Evolutionary conservation across 2,888 invertebrate species (phyloP).

Genomic region (Mimachlamys varia): DNA sequence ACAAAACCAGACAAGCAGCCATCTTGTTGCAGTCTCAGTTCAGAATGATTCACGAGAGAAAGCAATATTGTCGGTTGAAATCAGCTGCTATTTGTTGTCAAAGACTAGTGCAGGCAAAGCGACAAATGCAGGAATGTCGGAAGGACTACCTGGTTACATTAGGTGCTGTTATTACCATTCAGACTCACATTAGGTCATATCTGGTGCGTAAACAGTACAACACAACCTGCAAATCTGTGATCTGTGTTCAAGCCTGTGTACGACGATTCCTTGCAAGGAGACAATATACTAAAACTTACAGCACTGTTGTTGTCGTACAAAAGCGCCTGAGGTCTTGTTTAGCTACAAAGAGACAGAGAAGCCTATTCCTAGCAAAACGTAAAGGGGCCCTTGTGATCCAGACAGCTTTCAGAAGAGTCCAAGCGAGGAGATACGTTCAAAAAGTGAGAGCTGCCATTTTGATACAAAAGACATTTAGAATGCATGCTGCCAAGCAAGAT

Average conservation of each 20-base stretch:
- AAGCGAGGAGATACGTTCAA: neutral
- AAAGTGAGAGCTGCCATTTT: slow-evolving; percentile 48
- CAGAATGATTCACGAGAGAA: slow-evolving; percentile 46
- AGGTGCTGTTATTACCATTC: slow-evolving; percentile 62
- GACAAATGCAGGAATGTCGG: slow-evolving; percentile 28
- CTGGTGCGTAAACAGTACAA: slow-evolving; percentile 42
- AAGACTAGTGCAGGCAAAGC: neutral
- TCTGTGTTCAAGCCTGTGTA: slow-evolving; percentile 57
- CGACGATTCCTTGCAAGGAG: slow-evolving; percentile 46
- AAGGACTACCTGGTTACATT: slow-evolving; percentile 46
- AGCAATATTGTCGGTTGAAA: slow-evolving; percentile 43
- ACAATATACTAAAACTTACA: slow-evolving; percentile 36
- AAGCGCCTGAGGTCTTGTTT: slow-evolving; percentile 36
- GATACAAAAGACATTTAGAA: slow-evolving; percentile 62
- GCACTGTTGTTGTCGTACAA: slow-evolving; percentile 12
- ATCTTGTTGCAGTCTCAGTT: slow-evolving; percentile 51
- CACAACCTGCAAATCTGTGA: slow-evolving; percentile 49
- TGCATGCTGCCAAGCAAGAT: slow-evolving; percentile 48
- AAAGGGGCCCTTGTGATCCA: slow-evolving; percentile 51
- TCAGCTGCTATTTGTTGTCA: slow-evolving; percentile 26
- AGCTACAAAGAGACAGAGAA: slow-evolving; percentile 39
- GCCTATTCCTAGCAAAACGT: slow-evolving; percentile 28
- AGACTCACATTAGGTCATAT: slow-evolving; percentile 53
- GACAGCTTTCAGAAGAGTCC: slow-evolving; percentile 42
- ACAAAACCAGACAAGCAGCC: slow-evolving; percentile 43